These are phyloP conservation scores for Magallana nippona DNA, from an alignment of 2,888 invertebrate species.

Conservation along the genomic window DNA sequence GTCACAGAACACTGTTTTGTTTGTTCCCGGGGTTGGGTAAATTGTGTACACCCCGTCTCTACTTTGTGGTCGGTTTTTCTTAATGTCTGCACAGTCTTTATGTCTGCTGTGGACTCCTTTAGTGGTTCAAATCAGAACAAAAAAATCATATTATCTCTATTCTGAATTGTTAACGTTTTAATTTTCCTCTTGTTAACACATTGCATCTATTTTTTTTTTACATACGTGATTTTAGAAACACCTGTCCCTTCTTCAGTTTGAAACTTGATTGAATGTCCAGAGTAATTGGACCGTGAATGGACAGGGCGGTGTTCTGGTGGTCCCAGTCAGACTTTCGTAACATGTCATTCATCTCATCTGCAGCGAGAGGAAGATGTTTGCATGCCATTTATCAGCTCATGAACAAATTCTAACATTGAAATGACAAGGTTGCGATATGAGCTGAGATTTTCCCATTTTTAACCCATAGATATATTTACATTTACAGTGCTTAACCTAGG, in stretches of 20 bases:
- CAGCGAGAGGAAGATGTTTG: neutral
- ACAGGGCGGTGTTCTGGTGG: neutral
- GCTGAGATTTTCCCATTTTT: too few species aligned
- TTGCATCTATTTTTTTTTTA: neutral
- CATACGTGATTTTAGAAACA: neutral
- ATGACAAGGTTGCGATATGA: too few species aligned
- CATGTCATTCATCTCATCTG: neutral
- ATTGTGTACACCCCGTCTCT: conserved; percentile 10
- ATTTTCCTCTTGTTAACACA: too few species aligned
- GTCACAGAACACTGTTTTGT: neutral
- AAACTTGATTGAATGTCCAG: neutral
- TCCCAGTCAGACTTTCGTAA: neutral
- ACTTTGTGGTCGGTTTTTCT: neutral
- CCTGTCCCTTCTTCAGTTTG: neutral
- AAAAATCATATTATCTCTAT: too few species aligned
- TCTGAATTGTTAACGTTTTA: too few species aligned
- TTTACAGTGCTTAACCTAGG: too few species aligned
- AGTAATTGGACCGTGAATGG: neutral
- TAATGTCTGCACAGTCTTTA: neutral
- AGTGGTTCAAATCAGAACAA: neutral
- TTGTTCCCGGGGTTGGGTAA: neutral
- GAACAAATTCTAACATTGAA: too few species aligned
- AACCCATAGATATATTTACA: too few species aligned
- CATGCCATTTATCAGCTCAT: too few species aligned
- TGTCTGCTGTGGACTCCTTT: neutral